phyloP scores from a whole-genome alignment of 2,888 invertebrate species.

The Steinernema carpocapsae region DNA sequence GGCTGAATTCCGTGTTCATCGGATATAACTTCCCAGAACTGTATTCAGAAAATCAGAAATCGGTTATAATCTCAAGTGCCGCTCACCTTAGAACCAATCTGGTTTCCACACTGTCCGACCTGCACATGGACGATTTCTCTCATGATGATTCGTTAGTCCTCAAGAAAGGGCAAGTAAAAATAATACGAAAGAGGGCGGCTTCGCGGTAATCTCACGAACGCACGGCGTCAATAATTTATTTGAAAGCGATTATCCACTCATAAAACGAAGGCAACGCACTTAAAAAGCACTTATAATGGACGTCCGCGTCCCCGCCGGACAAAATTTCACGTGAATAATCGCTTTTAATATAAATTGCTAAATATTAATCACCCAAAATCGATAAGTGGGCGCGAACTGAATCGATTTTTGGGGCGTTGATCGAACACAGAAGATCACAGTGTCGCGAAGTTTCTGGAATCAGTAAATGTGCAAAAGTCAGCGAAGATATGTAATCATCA shows the following conservation, averaged over 20 bases:
- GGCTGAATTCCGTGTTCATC: constrained; percentile 62
- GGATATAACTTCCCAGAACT: constrained; percentile 63
- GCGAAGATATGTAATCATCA: too few species aligned
- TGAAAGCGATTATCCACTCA: neutral
- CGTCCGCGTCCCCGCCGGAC: too few species aligned
- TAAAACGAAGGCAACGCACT: too few species aligned
- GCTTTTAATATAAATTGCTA: too few species aligned
- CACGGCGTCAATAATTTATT: constrained; percentile 15
- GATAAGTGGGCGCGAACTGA: too few species aligned
- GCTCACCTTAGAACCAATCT: constrained; percentile 85
- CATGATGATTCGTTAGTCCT: constrained; percentile 73
- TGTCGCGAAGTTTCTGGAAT: too few species aligned
- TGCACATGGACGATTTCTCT: constrained; percentile 94
- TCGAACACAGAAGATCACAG: too few species aligned
- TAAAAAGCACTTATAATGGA: too few species aligned
- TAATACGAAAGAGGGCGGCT: neutral
- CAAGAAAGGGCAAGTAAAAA: neutral
- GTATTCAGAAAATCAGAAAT: neutral
- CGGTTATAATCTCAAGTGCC: neutral
- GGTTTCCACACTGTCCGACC: constrained; percentile 92
- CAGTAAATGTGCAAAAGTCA: too few species aligned
- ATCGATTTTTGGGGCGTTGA: too few species aligned
- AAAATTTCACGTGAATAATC: too few species aligned
- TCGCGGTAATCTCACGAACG: neutral
- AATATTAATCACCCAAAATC: too few species aligned